These are phyloP conservation scores for Mormyrus hasselquistii DNA, from an alignment of 2,797 vertebrate genomes.

Conservation along the genomic window DNA sequence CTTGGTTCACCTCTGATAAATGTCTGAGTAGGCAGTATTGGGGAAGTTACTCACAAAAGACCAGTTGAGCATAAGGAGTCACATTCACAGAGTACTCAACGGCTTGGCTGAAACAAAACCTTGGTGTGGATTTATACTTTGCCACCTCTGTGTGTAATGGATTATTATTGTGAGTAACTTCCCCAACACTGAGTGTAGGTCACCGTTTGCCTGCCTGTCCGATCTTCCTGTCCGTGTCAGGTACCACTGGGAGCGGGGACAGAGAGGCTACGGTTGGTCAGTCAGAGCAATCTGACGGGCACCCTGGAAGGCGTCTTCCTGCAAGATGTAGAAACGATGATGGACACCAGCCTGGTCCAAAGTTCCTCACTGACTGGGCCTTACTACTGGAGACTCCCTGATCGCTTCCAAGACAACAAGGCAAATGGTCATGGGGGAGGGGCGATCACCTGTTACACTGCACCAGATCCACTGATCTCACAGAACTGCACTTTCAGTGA, in stretches of 20 bases:
- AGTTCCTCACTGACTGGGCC: constrained; percentile 57
- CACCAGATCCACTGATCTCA: neutral
- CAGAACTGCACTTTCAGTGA: neutral
- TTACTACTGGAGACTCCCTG: constrained; percentile 81
- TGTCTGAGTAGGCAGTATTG: neutral
- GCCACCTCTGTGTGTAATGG: neutral
- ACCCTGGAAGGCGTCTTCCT: constrained; percentile 70
- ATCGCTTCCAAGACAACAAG: constrained; percentile 73
- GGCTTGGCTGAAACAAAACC: neutral
- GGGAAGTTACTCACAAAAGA: neutral
- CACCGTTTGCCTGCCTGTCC: neutral
- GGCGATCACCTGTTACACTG: neutral
- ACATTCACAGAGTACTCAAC: neutral
- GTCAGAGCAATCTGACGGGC: constrained; percentile 69
- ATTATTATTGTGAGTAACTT: neutral
- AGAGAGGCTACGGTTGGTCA: constrained; percentile 63
- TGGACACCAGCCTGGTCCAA: constrained; percentile 64
- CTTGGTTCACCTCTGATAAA: neutral
- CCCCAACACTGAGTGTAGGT: neutral
- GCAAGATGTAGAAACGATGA: constrained; percentile 64
- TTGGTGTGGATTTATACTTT: neutral
- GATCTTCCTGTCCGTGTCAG: constrained; percentile 46
- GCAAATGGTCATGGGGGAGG: constrained; percentile 46
- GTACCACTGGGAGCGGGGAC: constrained; percentile 52
- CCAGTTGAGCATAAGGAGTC: neutral